These are phyloP conservation scores for Corydoras sp. DNA, from an alignment of 2,113 vertebrate species.

Conservation along the genomic window DNA sequence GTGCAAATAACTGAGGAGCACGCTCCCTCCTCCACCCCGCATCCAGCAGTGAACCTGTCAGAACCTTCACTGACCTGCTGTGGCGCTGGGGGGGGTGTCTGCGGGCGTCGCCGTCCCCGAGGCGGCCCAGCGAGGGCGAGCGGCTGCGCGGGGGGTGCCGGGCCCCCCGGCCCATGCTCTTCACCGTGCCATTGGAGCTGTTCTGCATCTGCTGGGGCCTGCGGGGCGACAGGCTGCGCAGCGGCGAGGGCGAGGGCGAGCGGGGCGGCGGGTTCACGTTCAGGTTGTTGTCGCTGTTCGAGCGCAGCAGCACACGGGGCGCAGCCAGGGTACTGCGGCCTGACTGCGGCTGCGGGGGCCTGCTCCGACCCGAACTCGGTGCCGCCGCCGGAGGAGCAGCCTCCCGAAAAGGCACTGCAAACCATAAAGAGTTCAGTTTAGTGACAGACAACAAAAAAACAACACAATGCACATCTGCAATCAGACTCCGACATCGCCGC, in stretches of 20 bases:
- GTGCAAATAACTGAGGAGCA: too few relatives aligned
- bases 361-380: slow-evolving; percentile 43
- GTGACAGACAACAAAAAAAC: background rate
- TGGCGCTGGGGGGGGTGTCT: slow-evolving; percentile 75
- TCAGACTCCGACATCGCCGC: too few relatives aligned
- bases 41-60: too few relatives aligned
- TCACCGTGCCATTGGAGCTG: slow-evolving; percentile 76
- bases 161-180: slow-evolving; percentile 71
- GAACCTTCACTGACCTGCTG: slow-evolving; percentile 58
- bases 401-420: slow-evolving; percentile 82
- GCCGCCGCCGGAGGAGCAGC: slow-evolving; percentile 53
- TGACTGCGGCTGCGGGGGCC: slow-evolving; percentile 72
- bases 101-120: slow-evolving; percentile 69
- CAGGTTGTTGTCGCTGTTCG: slow-evolving; percentile 86
- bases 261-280: slow-evolving; percentile 26
- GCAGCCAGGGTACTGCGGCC: slow-evolving; percentile 74
- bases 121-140: slow-evolving; percentile 77
- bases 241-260: slow-evolving; percentile 57
- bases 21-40: too few relatives aligned
- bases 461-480: background rate
- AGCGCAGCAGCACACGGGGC: slow-evolving; percentile 79
- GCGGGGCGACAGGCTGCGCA: slow-evolving; percentile 81
- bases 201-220: slow-evolving; percentile 75
- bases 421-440: background rate
- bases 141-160: slow-evolving; percentile 72